phyloP scores from a whole-genome alignment of 2,888 invertebrate species.

The Schizotus pectinicornis region DNA sequence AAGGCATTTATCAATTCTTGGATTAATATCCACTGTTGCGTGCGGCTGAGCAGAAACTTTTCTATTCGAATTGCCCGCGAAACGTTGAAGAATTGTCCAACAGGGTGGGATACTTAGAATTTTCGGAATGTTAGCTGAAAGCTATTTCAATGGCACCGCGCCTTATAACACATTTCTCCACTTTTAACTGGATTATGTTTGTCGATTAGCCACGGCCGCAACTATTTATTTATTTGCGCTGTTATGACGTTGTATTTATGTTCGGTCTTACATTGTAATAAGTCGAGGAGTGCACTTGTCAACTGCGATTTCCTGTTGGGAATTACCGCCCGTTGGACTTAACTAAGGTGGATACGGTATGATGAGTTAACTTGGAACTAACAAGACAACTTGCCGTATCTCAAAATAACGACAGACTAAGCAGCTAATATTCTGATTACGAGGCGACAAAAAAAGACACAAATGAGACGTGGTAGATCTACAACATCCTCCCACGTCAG shows the following conservation, averaged over 20 bases:
- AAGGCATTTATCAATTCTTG: conserved; percentile 18
- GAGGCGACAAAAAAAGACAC: too few species aligned
- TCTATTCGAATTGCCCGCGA: too few species aligned
- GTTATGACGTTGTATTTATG: neutral
- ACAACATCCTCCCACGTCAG: too few species aligned
- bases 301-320: conserved; percentile 4
- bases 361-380: conserved; percentile 13
- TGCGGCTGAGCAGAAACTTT: conserved; percentile 8
- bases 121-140: too few species aligned
- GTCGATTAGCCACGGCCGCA: too few species aligned
- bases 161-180: too few species aligned
- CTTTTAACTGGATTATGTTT: conserved; percentile 2
- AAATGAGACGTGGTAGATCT: too few species aligned
- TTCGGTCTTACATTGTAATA: conserved; percentile 1
- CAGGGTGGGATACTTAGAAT: too few species aligned
- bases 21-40: conserved; percentile 20
- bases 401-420: neutral
- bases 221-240: neutral
- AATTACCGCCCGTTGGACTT: conserved; percentile 1
- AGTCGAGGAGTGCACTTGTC: conserved; percentile 2
- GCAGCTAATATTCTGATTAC: too few species aligned
- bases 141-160: too few species aligned
- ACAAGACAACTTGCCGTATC: conserved; percentile 1
- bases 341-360: conserved; percentile 14
- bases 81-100: too few species aligned